Evolutionary conservation across 2,888 invertebrate genomes (phyloP).

Genomic region (Amorpha juglandis): DNA sequence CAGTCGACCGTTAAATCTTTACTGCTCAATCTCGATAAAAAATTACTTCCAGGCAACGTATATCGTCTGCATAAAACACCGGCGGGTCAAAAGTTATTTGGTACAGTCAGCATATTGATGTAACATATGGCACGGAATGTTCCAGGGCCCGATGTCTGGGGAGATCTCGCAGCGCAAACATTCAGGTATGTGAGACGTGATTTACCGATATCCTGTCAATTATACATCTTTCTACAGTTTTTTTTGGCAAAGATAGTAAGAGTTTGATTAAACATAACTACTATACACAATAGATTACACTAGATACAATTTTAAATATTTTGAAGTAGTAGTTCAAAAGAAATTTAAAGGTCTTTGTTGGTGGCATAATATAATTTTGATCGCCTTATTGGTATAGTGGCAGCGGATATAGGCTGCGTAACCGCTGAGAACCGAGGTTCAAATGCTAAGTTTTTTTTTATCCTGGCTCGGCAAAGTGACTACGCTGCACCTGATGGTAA

Average conservation of each 20-base stretch:
- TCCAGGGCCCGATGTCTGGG: slow-evolving; percentile 54
- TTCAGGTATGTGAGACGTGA: slow-evolving; percentile 25
- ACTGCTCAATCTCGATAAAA: slow-evolving; percentile 45
- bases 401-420: no score
- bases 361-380: no score
- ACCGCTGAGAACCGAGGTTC: no score
- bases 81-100: slow-evolving; percentile 1
- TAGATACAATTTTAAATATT: background rate
- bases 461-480: no score
- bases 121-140: slow-evolving; percentile 72
- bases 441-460: no score
- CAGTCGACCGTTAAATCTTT: slow-evolving; percentile 2
- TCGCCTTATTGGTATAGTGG: no score
- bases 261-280: background rate
- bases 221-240: slow-evolving; percentile 8
- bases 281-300: no score
- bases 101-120: slow-evolving; percentile 73
- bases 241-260: background rate
- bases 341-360: no score
- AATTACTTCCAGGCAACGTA: slow-evolving; percentile 36
- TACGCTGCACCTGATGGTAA: no score
- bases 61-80: slow-evolving; percentile 13
- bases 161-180: slow-evolving; percentile 38
- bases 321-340: background rate
- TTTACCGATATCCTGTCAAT: background rate